A percentile compares a stretch with the other conserved stretches of the same genome.
phyloP scores from a whole-genome alignment of 1,140 invertebrate genomes.

The Ylistrum balloti region DNA sequence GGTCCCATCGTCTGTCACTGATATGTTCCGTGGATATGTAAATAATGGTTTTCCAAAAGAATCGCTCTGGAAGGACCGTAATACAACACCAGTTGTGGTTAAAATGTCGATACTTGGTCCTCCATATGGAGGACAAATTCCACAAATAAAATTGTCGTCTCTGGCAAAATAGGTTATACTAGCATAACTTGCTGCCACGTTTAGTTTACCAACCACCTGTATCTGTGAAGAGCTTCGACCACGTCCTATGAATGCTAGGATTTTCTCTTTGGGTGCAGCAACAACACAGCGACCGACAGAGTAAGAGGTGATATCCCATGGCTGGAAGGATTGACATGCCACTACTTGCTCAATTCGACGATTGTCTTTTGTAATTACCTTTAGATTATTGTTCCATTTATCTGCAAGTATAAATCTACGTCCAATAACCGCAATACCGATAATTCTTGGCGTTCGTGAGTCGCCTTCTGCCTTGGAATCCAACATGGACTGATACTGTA shows the following conservation, averaged over 20 bases:
- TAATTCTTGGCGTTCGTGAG: neutral
- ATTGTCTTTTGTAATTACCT: neutral
- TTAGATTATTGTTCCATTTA: conserved; percentile 17
- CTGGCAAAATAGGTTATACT: neutral
- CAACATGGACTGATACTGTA: neutral
- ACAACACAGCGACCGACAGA: conserved; percentile 3
- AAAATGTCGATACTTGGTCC: neutral
- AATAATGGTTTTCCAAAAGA: conserved; percentile 21
- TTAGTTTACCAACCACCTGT: neutral
- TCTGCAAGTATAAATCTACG: neutral
- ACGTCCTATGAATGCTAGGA: neutral
- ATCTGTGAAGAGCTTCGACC: neutral
- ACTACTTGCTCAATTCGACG: neutral
- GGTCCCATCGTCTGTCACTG: neutral
- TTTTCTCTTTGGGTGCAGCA: neutral
- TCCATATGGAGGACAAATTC: neutral
- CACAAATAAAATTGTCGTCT: conserved; percentile 18
- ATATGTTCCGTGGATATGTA: conserved; percentile 9
- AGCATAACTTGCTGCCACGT: neutral
- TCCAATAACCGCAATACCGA: neutral
- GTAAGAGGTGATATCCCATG: neutral
- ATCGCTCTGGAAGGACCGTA: neutral
- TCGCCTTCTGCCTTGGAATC: neutral
- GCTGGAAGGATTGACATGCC: neutral
- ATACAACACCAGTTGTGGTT: neutral